A percentile compares a stretch with the other conserved stretches of the same genome.
phyloP scores from a whole-genome alignment of 2,888 invertebrate genomes.

The Notocelia uddmanniana region DNA sequence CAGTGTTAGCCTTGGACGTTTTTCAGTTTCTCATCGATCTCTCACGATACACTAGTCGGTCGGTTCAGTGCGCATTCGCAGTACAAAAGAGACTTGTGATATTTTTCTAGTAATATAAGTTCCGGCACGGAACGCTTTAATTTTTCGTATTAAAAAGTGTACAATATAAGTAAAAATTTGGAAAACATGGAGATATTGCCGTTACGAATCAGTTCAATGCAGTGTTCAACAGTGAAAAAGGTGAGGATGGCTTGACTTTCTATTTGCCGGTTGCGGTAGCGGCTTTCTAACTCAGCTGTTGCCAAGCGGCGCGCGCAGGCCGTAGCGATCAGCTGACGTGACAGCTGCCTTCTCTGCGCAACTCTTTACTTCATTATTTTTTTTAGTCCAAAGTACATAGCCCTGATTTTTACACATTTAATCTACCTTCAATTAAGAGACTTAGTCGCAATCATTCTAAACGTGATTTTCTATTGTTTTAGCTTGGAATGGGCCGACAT shows the following conservation, averaged over 20 bases:
- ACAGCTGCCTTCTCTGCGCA: slow-evolving; percentile 64
- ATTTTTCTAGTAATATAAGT: slow-evolving; percentile 81
- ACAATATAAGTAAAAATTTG: slow-evolving; percentile 86
- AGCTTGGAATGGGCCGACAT: slow-evolving; percentile 81
- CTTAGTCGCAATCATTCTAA: slow-evolving; percentile 49
- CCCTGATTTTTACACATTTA: neutral
- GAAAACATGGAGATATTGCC: slow-evolving; percentile 92
- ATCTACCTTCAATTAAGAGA: neutral
- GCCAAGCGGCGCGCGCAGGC: slow-evolving; percentile 79
- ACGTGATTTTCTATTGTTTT: slow-evolving; percentile 64
- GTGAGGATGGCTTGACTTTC: slow-evolving; percentile 86
- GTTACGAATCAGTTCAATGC: slow-evolving; percentile 91
- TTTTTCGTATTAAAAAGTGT: slow-evolving; percentile 81
- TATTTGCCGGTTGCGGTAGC: slow-evolving; percentile 64
- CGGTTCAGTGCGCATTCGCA: slow-evolving; percentile 79
- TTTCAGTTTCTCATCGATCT: slow-evolving; percentile 78
- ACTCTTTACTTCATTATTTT: slow-evolving; percentile 39
- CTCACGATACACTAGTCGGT: slow-evolving; percentile 79
- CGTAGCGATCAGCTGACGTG: slow-evolving; percentile 69
- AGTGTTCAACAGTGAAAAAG: slow-evolving; percentile 91
- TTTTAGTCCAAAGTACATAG: neutral
- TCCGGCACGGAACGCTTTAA: slow-evolving; percentile 78
- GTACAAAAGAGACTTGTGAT: slow-evolving; percentile 86
- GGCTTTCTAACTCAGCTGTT: slow-evolving; percentile 80
- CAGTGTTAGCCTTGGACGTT: slow-evolving; percentile 75